A percentile compares a stretch with the other conserved stretches of the same genome.
These are phyloP conservation scores for Litocranius walleri DNA, from an alignment of 2,113 vertebrate genomes.

Conservation along the genomic window DNA sequence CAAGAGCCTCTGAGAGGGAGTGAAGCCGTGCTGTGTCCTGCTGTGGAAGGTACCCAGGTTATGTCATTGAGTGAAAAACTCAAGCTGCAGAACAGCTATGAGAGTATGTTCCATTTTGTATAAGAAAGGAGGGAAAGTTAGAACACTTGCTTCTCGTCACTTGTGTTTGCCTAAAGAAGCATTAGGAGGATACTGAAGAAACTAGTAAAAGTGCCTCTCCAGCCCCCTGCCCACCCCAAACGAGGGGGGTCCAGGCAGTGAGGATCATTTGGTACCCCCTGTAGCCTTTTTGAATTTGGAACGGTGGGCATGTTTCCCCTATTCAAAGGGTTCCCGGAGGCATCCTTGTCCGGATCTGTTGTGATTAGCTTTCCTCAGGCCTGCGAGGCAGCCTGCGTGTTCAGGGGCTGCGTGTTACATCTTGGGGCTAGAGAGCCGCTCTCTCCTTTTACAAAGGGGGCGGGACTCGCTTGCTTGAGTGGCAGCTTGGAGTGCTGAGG, in stretches of 20 bases:
- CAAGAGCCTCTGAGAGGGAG: neutral
- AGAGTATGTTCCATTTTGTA: neutral
- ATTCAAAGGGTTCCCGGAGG: neutral
- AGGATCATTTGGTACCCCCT: too few relatives aligned
- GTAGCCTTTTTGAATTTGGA: neutral
- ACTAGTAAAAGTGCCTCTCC: too few relatives aligned
- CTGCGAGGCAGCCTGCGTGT: fast-evolving
- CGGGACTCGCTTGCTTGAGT: neutral
- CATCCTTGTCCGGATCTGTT: neutral
- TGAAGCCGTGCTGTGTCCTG: fast-evolving
- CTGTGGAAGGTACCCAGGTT: neutral
- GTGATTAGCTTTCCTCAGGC: neutral
- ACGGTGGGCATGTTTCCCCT: fast-evolving
- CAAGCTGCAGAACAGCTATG: neutral
- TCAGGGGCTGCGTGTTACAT: too few relatives aligned
- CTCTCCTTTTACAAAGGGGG: neutral
- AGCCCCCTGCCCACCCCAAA: fast-evolving
- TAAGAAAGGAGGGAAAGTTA: neutral
- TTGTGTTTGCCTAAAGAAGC: neutral
- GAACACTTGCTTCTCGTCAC: neutral
- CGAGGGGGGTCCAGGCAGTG: fast-evolving
- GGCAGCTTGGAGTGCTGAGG: fast-evolving
- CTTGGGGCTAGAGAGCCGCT: neutral
- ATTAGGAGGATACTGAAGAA: neutral
- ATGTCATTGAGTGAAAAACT: neutral